Percentiles rank a stretch among this genome's conserved stretches.
phyloP scores from a whole-genome alignment of 1,140 invertebrate genomes.

The Neotoxoptera formosana region DNA sequence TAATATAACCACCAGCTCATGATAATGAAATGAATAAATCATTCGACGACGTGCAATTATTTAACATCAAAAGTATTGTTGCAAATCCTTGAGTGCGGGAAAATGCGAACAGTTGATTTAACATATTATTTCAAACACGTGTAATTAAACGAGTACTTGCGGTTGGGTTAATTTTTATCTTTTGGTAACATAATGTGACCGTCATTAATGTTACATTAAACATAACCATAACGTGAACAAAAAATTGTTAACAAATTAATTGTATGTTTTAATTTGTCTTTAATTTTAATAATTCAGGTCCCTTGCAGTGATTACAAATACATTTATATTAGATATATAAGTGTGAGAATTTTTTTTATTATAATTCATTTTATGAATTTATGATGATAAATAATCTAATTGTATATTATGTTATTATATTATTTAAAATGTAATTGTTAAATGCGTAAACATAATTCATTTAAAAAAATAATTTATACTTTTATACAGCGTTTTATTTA shows the following conservation, averaged over 20 bases:
- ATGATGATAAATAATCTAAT: too few species aligned
- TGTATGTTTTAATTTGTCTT: too few species aligned
- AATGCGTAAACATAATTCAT: too few species aligned
- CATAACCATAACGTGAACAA: too few species aligned
- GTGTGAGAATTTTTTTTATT: too few species aligned
- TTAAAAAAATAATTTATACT: too few species aligned
- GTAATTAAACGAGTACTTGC: neutral
- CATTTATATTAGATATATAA: neutral
- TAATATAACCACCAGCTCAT: neutral
- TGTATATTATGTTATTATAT: too few species aligned
- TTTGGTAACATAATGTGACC: neutral
- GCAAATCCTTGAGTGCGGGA: neutral
- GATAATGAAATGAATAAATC: neutral
- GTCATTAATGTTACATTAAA: neutral
- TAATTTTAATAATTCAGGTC: too few species aligned
- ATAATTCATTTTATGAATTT: too few species aligned
- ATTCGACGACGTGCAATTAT: neutral
- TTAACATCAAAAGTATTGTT: neutral
- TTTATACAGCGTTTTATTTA: too few species aligned
- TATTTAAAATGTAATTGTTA: too few species aligned
- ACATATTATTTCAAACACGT: neutral
- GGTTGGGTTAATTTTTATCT: neutral
- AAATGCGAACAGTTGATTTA: neutral
- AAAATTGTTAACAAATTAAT: too few species aligned
- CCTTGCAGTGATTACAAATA: neutral